Evolutionary conservation across 2,888 invertebrate genomes (phyloP), one percentile per base, ranked within the genome.

Genomic region (Willowsia nigromaculata): DNA sequence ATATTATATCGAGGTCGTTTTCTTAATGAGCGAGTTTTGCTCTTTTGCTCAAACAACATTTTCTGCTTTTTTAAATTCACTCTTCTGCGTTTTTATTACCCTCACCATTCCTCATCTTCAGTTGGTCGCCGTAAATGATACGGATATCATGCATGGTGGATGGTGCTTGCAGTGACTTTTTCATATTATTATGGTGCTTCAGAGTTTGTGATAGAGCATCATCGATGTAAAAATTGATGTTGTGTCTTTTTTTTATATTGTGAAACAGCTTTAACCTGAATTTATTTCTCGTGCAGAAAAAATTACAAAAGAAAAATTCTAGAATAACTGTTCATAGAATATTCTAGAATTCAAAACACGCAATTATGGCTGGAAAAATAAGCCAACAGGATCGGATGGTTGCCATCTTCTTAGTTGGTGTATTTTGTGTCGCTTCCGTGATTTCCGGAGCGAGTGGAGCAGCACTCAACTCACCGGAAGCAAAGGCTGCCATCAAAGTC

Each of bases 401-500:
- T 62, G 56, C 71, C 50, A 37, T 88, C 87, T 81, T 88, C 87
- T 81, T 87, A 33, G 22, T 84, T 40, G 56, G 71, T 82, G 82
- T 30, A 27, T 56, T 88, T 30, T 88, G 82, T 62, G 83, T 65
- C 62, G 76, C 65, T 76, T 88, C 83, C 88, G 50, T 88, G 88
- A 83, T 88, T 88, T 88, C 88, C 88, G 83, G 88, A 88, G 88
- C 65, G 65, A 88, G 62, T 88, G 88, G 88, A 83, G 88, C 88
- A 83, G 83, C 88, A 83, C 88, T 88, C 78, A 88, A 88, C 83
- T 90, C 90, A 83, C 85, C 84, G 68, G 88, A 85, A 89, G 85
- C 90, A 37, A 90, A 83, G 50, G 89, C 86, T 78, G 89, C 90
- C 50, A 76, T 89, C 84, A 90, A 90, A 89, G 83, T 83, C 86